Base-by-base conservation (phyloP, 1,140 invertebrate genomes). In the Drosophila parabipectinata region DNA sequence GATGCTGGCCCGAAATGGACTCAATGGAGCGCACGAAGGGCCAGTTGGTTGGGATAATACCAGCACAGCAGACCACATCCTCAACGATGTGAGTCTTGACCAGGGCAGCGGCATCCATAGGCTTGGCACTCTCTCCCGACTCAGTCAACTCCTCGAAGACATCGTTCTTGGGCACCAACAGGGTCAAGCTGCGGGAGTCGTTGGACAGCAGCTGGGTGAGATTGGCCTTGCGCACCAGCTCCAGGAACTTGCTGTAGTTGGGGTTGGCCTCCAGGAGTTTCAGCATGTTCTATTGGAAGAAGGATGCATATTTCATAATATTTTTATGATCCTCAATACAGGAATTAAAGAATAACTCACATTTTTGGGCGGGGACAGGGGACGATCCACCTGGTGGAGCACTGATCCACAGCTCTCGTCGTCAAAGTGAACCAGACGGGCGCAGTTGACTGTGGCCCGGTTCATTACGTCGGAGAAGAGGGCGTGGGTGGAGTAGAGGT, bases 101-200 rank as follows among this genome's bases (percentile, higher is more conserved):
- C n/a, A 91, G 50, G 4, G 79, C 68, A 63, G 83, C 62, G 4
- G 90, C 51, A 51, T 91, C 84, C 1, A 45, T 30, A 5, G 75
- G 14, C 62, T 67, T 80, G 0, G 52, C 57, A 1, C 53, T 34
- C n/a, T 91, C 81, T 14, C 75, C 78, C 24, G 92, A 90, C n/a
- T 91, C 90, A 47, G 21, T 63, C 10, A 93, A 69, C 73, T 92
- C 92, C 7, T 92, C 91, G 72, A 95, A 95, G 32, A 94, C 94
- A 74, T 94, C 94, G 78, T 96, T 94, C 8, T 94, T 94, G 3
- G 95, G 95, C 10, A 94, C 94, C 28, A 96, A 84, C 3, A 95
- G 87, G 0, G 95, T 95, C 10, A 92, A 84, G 21, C 77, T 85
- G 3, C 75, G 75, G 1, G 76, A 72, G 5, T 82, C 68, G 51